phyloP scores from a whole-genome alignment of 1,140 invertebrate species.

The Vanessa atalanta region DNA sequence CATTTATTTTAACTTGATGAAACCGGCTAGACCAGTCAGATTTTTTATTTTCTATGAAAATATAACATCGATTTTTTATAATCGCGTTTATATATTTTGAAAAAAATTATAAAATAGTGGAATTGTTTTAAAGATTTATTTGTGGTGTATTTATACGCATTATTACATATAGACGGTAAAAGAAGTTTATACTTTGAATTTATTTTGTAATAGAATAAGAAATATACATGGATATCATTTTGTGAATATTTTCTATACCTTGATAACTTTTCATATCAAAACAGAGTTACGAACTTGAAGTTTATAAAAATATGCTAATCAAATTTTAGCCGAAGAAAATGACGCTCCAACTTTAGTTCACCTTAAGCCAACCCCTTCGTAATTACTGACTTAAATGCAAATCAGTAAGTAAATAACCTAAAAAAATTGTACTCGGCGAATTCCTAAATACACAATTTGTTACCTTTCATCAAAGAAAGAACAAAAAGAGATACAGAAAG shows the following conservation, averaged over 20 bases:
- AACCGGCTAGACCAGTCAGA: conserved; percentile 3
- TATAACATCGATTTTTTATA: too few species aligned
- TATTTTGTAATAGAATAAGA: neutral
- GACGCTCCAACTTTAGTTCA: conserved; percentile 38
- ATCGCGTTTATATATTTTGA: too few species aligned
- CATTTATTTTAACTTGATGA: conserved; percentile 21
- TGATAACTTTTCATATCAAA: neutral
- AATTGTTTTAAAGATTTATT: too few species aligned
- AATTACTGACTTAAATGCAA: conserved; percentile 68
- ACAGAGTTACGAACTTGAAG: conserved; percentile 4
- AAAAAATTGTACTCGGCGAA: conserved; percentile 47
- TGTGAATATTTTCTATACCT: neutral
- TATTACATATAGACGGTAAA: too few species aligned
- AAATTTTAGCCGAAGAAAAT: conserved; percentile 38
- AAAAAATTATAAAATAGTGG: too few species aligned
- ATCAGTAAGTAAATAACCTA: conserved; percentile 52
- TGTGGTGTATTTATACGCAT: too few species aligned
- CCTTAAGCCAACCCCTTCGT: conserved; percentile 47
- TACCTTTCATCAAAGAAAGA: conserved; percentile 61
- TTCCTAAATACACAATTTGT: conserved; percentile 62
- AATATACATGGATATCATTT: neutral
- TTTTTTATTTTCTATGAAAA: neutral
- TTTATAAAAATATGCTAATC: conserved; percentile 37
- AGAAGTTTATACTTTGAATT: too few species aligned
- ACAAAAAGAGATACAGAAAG: conserved; percentile 50